Evolutionary conservation across 2,113 vertebrate genomes (phyloP).

Genomic region (Cinclus mexicanus): DNA sequence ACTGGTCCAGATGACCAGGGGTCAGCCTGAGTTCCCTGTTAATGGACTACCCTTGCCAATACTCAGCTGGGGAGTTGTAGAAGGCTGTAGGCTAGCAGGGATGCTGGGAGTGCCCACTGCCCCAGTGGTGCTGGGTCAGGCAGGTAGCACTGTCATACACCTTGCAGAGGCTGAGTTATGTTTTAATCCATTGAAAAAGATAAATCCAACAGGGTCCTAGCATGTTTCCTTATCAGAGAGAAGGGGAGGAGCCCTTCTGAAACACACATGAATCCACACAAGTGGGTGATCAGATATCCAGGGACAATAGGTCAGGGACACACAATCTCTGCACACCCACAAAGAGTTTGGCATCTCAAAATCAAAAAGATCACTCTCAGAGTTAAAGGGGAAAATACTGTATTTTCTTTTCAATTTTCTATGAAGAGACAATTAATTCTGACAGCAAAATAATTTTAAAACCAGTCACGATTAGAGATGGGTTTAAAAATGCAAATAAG

Average conservation of each 20-base stretch:
- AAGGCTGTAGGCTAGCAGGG: neutral
- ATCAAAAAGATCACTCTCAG: neutral
- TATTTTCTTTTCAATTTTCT: conserved; percentile 43
- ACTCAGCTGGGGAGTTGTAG: neutral
- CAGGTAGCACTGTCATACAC: neutral
- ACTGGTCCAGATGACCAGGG: neutral
- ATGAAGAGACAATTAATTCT: conserved; percentile 28
- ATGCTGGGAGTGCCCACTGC: neutral
- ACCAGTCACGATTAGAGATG: conserved; percentile 4
- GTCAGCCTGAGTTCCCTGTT: neutral
- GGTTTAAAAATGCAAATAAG: conserved; percentile 53
- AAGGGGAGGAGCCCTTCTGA: neutral
- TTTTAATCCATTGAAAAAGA: neutral
- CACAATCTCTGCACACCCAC: neutral
- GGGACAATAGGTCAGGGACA: neutral
- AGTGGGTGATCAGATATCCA: fast-evolving
- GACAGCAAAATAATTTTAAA: conserved; percentile 44
- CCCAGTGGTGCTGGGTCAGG: neutral
- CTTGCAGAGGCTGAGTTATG: neutral
- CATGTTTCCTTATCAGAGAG: neutral
- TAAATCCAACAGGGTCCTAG: neutral
- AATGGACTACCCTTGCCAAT: neutral
- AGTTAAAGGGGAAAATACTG: neutral
- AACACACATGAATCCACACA: fast-evolving
- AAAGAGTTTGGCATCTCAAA: neutral